Evolutionary conservation across 1,140 invertebrate genomes (phyloP), one percentile per base, ranked within the genome.

Genomic region (Drosophila eugracilis): DNA sequence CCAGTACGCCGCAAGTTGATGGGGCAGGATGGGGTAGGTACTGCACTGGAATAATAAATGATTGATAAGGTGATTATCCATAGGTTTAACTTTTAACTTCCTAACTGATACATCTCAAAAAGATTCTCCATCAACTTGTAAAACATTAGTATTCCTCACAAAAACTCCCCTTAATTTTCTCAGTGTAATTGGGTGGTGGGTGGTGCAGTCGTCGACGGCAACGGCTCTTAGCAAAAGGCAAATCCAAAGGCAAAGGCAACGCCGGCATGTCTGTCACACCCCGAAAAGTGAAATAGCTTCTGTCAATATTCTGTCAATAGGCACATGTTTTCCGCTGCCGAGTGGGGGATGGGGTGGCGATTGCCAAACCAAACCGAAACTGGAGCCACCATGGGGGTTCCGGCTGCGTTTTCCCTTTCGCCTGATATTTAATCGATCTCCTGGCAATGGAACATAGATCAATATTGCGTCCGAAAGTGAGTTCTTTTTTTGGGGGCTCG

Each of bases 291-390:
- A 86, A 86, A 86, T 88, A 86, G 83, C 81, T 89, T 90, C 85
- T 86, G 85, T 89, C 86, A 86, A 90, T 89, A 90, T 90, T 90
- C 78, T 89, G 85, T 89, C 85, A 89, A 89, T 86, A 79, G 60
- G 81, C 83, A 81, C 73, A 81, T 77, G 69, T 88, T 81, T 88
- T 58, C 67, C 59, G 53, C 53, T 70, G 57, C 65, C 57, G 79
- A 77, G 57, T 70, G 78, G 71, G 63, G 79, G 71, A 53, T 70
- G 78, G 71, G 63, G 34, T 48, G 45, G 58, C 37, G 48, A 32
- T 67, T 67, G 55, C 54, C 55, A 52, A 73, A 12, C 44, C 24
- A 28, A 47, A 12, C 14, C 24, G 14, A 45, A 44, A 57, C 36
- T 55, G 55, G 30, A 34, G 36, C 15, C 70, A 28, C 12, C n/a